Evolutionary conservation across 1,140 invertebrate species (phyloP), one percentile per base, ranked within the genome.

Genomic region (Copidosoma floridanum): DNA sequence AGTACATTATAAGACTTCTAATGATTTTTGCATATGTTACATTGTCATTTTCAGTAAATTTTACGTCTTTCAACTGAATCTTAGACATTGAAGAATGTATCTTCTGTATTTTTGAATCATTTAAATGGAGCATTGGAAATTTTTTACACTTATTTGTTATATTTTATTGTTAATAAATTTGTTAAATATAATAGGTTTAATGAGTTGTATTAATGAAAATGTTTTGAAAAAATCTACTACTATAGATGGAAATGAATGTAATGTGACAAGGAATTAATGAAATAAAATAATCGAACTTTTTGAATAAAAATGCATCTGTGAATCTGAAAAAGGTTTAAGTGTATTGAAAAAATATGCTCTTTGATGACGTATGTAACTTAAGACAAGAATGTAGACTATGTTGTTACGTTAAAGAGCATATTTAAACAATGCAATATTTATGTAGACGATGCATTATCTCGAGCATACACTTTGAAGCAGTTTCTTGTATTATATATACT

Each of bases 231-330:
- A 26, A 47, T 16, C 24, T 6, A 47, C 18, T 12, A 47, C n/a
- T 47, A 14, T 47, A 23, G 6, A 7, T 5, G 16, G 6, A 23
- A n/a, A 24, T 47, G 44, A 27, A 47, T 47, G 20, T 12, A 7
- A 29, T 16, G n/a, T 41, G 14, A 26, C 6, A n/a, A n/a, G n/a
- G n/a, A n/a, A n/a, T n/a, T n/a, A n/a, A n/a, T n/a, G 7, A n/a
- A 54, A 52, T 26, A 14, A 37, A 27, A 8, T 18, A 21, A 50
- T 48, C 24, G 51, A 51, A 26, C 38, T 52, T 62, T 62, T 62
- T 52, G 47, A 51, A 40, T 50, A 56, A 62, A 56, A 56, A 56
- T 56, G 43, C n/a, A 55, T 61, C 27, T 54, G 21, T 11, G 23
- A 35, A 48, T 37, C 24, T 50, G 35, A 41, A 50, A 50, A 37